Evolutionary conservation across 2,888 invertebrate species (phyloP).

Genomic region (Colostygia pectinataria): DNA sequence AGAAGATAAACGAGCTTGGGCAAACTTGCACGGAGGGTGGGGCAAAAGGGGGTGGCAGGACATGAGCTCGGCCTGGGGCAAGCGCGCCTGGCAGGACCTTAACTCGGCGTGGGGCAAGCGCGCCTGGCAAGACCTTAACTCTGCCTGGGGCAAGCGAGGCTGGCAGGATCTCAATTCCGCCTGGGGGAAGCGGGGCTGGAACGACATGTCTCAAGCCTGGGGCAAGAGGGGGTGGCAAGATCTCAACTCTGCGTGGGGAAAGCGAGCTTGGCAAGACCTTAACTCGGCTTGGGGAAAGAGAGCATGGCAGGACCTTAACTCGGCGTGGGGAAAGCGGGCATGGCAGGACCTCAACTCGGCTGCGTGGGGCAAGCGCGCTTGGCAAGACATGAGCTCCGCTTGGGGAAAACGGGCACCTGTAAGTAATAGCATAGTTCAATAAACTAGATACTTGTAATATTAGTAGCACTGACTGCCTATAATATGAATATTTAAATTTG

Average conservation of each 20-base stretch:
- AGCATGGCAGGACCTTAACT: constrained; percentile 82
- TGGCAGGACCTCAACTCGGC: constrained; percentile 82
- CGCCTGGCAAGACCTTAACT: constrained; percentile 81
- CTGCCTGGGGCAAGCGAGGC: constrained; percentile 83
- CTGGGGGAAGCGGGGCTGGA: constrained; percentile 85
- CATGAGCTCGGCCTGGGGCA: constrained; percentile 80
- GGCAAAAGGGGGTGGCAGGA: constrained; percentile 85
- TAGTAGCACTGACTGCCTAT: too few relatives aligned
- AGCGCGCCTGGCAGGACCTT: constrained; percentile 82
- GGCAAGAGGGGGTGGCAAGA: constrained; percentile 85
- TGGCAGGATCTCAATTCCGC: constrained; percentile 83
- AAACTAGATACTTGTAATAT: too few relatives aligned
- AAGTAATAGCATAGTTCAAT: constrained; percentile 39
- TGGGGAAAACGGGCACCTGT: constrained; percentile 83
- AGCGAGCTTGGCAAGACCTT: constrained; percentile 83
- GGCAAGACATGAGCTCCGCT: constrained; percentile 79
- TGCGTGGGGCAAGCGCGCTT: constrained; percentile 84
- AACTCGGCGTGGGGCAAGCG: constrained; percentile 83
- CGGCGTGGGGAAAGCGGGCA: constrained; percentile 82
- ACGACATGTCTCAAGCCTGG: constrained; percentile 73
- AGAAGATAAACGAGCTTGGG: constrained; percentile 85
- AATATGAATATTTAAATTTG: too few relatives aligned
- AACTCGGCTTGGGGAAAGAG: constrained; percentile 84
- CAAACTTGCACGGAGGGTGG: constrained; percentile 81
- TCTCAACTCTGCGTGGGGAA: constrained; percentile 81